Conservation (phyloP, 2,797 vertebrate species). For the Danio kyathit region DNA sequence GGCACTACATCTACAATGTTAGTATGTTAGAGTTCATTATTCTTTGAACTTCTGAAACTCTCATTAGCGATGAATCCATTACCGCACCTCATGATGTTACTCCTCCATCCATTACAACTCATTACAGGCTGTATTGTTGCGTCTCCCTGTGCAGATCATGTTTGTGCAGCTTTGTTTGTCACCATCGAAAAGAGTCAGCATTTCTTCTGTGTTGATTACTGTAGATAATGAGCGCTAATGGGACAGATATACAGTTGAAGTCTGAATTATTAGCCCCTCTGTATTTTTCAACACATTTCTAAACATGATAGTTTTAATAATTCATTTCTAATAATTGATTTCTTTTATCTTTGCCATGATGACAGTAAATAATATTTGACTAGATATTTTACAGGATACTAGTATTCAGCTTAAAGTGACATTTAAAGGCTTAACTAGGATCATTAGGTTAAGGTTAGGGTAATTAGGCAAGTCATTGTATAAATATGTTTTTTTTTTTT, state of each 20-base stretch:
- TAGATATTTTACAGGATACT: too few species aligned
- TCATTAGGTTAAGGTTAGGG: too few species aligned
- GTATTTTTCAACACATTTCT: too few species aligned
- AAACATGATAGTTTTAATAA: too few species aligned
- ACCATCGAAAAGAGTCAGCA: not conserved
- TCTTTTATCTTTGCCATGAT: too few species aligned
- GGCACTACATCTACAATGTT: not conserved
- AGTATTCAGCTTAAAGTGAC: too few species aligned
- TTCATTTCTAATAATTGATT: too few species aligned
- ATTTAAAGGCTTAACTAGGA: too few species aligned
- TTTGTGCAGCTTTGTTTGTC: conserved; percentile 37
- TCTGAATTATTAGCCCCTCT: too few species aligned
- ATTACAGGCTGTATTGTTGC: conserved; percentile 3
- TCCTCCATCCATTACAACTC: conserved; percentile 12
- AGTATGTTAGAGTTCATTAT: not conserved
- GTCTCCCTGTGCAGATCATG: not conserved
- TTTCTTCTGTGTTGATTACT: conserved; percentile 29
- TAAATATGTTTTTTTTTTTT: too few species aligned
- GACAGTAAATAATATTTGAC: too few species aligned
- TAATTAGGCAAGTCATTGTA: too few species aligned
- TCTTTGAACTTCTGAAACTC: not conserved
- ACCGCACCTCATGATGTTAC: not conserved
- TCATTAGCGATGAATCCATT: not conserved
- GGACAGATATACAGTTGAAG: not conserved
- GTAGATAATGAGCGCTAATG: conserved; percentile 42